Conservation (phyloP, 2,797 vertebrate species). For the Heteromormyrus szaboi region DNA sequence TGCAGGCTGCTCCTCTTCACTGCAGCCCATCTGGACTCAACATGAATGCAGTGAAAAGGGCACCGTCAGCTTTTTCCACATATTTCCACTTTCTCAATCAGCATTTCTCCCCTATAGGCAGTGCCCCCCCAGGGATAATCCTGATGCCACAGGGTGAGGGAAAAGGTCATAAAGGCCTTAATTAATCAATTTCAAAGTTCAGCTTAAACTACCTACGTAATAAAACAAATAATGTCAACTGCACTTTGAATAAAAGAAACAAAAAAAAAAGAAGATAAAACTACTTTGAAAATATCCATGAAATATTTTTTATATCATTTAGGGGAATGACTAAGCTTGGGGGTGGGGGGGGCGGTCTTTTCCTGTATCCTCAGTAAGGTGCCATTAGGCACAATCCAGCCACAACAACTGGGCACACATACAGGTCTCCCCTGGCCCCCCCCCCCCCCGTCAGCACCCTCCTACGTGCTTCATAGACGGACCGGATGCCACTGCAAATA, state of each 20-base stretch:
- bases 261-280: not conserved
- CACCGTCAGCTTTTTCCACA: not conserved
- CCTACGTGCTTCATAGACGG: not conserved
- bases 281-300: not conserved
- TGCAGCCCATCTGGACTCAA: constrained; percentile 11
- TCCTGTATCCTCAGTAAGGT: not conserved
- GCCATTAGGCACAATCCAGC: not conserved
- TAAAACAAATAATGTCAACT: not conserved
- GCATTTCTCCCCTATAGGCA: not conserved
- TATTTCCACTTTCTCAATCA: not conserved
- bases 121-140: not conserved
- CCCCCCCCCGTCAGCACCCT: not conserved
- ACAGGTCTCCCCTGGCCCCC: not conserved
- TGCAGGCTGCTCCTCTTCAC: not conserved
- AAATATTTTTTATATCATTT: not conserved
- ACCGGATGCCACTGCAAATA: not conserved
- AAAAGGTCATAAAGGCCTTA: not conserved
- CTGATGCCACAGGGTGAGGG: not conserved
- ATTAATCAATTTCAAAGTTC: not conserved
- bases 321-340: not conserved
- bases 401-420: not conserved
- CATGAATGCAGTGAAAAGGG: not conserved
- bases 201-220: not conserved
- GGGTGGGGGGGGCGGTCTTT: not conserved
- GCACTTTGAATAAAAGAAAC: not conserved